phyloP scores from a whole-genome alignment of 2,113 vertebrate genomes.

The Ancistrus triradiatus region DNA sequence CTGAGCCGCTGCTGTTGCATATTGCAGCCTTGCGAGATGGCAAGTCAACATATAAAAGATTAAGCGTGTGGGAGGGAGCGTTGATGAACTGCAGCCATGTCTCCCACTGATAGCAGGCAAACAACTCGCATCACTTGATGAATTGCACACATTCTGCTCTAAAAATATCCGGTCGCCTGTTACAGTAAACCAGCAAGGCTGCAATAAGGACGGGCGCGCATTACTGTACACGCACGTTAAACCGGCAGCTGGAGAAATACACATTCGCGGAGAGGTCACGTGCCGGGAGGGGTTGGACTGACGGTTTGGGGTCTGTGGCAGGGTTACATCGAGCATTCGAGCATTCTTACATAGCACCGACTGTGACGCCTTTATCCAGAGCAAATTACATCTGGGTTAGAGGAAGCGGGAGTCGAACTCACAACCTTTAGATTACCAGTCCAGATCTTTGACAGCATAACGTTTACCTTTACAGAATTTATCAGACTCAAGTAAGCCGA shows the following conservation, averaged over 20 bases:
- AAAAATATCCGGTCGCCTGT: slow-evolving; percentile 7
- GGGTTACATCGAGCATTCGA: too few species aligned
- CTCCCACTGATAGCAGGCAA: slow-evolving; percentile 1
- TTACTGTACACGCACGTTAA: background rate
- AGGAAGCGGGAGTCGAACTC: too few species aligned
- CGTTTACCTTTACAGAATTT: too few species aligned
- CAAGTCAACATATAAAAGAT: slow-evolving; percentile 23
- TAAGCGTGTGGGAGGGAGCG: background rate
- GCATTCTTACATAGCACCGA: too few species aligned
- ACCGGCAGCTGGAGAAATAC: slow-evolving; percentile 12
- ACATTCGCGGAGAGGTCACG: slow-evolving; percentile 33
- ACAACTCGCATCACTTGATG: background rate
- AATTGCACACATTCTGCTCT: slow-evolving; percentile 6
- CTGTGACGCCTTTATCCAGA: too few species aligned
- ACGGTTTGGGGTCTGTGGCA: slow-evolving; percentile 45
- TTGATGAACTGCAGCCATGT: background rate
- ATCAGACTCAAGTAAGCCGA: too few species aligned
- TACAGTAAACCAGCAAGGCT: slow-evolving; percentile 13
- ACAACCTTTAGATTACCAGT: too few species aligned
- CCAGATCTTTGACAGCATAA: too few species aligned
- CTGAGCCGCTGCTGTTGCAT: slow-evolving; percentile 8
- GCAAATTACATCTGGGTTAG: too few species aligned
- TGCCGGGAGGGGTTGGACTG: slow-evolving; percentile 41
- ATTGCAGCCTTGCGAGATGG: background rate
- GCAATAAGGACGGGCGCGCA: background rate